Evolutionary conservation across 1,140 invertebrate species (phyloP), one percentile per base, ranked within the genome.

Genomic region (Papilio machaon): DNA sequence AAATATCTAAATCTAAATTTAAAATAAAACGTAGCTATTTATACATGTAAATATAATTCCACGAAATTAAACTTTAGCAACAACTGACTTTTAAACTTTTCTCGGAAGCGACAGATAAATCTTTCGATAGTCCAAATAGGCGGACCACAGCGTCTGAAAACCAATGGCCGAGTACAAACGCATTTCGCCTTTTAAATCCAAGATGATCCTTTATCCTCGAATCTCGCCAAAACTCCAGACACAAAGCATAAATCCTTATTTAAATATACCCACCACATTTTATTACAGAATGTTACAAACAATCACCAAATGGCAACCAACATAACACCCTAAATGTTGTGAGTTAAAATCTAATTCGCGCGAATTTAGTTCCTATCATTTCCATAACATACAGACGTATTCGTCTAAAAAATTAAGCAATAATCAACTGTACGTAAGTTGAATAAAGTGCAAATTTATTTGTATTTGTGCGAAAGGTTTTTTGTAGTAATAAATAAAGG

Each of bases 401-500:
- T 84, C 83, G 73, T 85, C 70, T 58, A 73, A 4, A 46, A 30
- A 0, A 15, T 10, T 19, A 75, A 80, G 46, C 0, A 6, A 84
- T 83, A 81, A 81, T 83, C 15, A 54, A 76, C 81, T 82, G 75
- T 85, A 76, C n/a, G 0, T 0, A 0, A 9, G 23, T n/a, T 0
- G 0, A 0, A 47, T 88, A 90, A 80, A 75, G 87, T 89, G 77
- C 52, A 80, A 64, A 83, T 79, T 90, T 2, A 13, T 70, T 35
- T 73, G 77, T 8, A 5, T 19, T 10, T 60, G n/a, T 80, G 60
- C 83, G 79, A 89, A 91, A 89, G 87, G 90, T 91, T 91, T 93
- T 94, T 93, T 92, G 92, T 93, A 93, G 93, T 88, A 91, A 94
- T 94, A 94, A 94, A 94, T 94, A 94, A 94, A 94, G 92, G 91